These are phyloP conservation scores for Laothoe populi DNA, from an alignment of 2,888 invertebrate genomes.

Conservation along the genomic window DNA sequence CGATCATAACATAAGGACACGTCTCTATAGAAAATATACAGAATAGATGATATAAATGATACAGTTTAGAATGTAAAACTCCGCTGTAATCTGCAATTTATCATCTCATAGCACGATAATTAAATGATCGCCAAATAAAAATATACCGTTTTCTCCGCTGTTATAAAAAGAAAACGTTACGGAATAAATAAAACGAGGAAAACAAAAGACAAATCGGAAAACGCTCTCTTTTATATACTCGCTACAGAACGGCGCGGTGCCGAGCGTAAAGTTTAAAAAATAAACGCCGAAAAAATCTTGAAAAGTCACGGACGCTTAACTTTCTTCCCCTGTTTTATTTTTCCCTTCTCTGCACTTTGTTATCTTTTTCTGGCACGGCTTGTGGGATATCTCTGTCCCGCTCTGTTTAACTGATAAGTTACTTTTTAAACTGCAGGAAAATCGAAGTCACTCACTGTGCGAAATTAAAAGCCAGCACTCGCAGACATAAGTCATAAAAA, in stretches of 20 bases:
- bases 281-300: slow-evolving; percentile 82
- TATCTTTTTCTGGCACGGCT: slow-evolving; percentile 54
- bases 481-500: slow-evolving; percentile 81
- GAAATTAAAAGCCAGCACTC: slow-evolving; percentile 81
- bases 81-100: slow-evolving; percentile 6
- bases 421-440: slow-evolving; percentile 82
- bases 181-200: slow-evolving; percentile 60
- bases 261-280: slow-evolving; percentile 80
- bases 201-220: slow-evolving; percentile 75
- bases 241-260: slow-evolving; percentile 58
- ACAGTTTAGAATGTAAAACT: neutral
- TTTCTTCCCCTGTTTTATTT: slow-evolving; percentile 84
- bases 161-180: slow-evolving; percentile 55
- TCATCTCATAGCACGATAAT: slow-evolving; percentile 19
- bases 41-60: neutral
- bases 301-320: slow-evolving; percentile 86
- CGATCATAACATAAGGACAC: neutral
- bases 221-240: slow-evolving; percentile 72
- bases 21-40: neutral
- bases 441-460: slow-evolving; percentile 77
- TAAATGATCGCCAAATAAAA: slow-evolving; percentile 35
- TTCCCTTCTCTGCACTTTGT: slow-evolving; percentile 72
- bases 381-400: slow-evolving; percentile 55
- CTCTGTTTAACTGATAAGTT: slow-evolving; percentile 80
- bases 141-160: slow-evolving; percentile 34